phyloP scores from a whole-genome alignment of 2,888 invertebrate genomes.

The Chrysina gloriosa region DNA sequence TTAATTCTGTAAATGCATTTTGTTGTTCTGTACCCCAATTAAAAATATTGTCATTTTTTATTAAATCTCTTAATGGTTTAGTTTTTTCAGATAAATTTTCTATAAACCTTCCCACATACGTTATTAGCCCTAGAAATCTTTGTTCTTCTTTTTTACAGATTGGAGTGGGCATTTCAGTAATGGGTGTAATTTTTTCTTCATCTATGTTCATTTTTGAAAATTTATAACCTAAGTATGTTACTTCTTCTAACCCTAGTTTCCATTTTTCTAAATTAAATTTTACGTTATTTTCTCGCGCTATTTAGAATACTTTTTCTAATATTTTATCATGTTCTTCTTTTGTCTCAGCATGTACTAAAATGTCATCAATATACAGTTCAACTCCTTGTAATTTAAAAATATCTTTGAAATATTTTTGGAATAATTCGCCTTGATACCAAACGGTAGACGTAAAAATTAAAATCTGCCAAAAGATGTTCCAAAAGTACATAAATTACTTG shows the following conservation, averaged over 20 bases:
- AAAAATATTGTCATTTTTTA: background rate
- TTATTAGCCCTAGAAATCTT: constrained; percentile 49
- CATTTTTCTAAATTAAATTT: constrained; percentile 45
- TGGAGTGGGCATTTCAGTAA: constrained; percentile 45
- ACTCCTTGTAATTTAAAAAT: no score
- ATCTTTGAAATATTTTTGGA: no score
- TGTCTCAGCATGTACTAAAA: no score
- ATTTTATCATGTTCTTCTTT: constrained; percentile 38
- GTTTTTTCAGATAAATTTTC: background rate
- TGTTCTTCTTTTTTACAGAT: constrained; percentile 47
- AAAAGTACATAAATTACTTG: no score
- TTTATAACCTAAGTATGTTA: constrained; percentile 45
- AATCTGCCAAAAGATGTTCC: no score
- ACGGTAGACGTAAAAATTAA: no score
- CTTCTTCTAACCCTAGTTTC: constrained; percentile 28
- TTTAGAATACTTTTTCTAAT: constrained; percentile 30
- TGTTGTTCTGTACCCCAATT: background rate
- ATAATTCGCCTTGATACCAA: no score
- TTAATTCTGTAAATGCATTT: background rate
- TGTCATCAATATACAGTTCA: no score
- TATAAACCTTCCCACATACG: constrained; percentile 49
- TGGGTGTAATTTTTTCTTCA: constrained; percentile 44
- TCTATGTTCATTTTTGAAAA: constrained; percentile 42
- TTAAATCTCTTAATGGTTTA: background rate
- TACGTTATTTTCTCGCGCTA: constrained; percentile 19